Evolutionary conservation across 2,888 invertebrate species (phyloP), one percentile per base, ranked within the genome.

Genomic region (Sarcophaga caerulescens): DNA sequence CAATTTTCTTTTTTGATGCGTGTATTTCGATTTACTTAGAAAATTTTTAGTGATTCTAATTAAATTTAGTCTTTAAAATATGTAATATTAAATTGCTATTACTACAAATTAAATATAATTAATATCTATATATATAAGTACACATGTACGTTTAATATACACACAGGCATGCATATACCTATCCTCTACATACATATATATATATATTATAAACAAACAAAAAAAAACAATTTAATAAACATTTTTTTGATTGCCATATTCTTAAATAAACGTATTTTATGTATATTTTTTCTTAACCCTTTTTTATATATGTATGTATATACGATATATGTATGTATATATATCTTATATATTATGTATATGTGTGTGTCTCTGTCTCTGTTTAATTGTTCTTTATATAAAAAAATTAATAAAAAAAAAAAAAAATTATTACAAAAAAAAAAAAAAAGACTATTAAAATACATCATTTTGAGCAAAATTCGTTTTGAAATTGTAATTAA

Each of bases 201-300:
- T 63, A 74, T 68, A 73, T 78, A 74, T 52, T 63, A 63, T 69
- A 75, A 69, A 79, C n/a, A 78, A 21, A 44, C 21, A 73, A 45
- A 66, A 47, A 73, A 45, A 57, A 70, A 60, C n/a, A 65, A 65
- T 17, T 74, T 73, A 59, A 76, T 80, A 71, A 73, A 73, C 44
- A 69, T 80, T 73, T 19, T 69, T 85, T 79, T 85, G 78, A 82
- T 82, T 82, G 81, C 85, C 81, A 85, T 85, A 85, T 78, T 79
- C 70, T 70, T 75, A 82, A 70, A 82, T 44, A 60, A 73, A 19
- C 25, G 5, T 45, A 73, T 25, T 17, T 59, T 59, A 59, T 68
- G 44, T 45, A 52, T 60, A 70, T 10, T 65, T 59, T 52, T 52
- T 17, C 17, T 4, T 52, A 14, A 3, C 1, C 17, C 3, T 52